phyloP scores from a whole-genome alignment of 2,797 vertebrate genomes.

The Lophotriccus pileatus region DNA sequence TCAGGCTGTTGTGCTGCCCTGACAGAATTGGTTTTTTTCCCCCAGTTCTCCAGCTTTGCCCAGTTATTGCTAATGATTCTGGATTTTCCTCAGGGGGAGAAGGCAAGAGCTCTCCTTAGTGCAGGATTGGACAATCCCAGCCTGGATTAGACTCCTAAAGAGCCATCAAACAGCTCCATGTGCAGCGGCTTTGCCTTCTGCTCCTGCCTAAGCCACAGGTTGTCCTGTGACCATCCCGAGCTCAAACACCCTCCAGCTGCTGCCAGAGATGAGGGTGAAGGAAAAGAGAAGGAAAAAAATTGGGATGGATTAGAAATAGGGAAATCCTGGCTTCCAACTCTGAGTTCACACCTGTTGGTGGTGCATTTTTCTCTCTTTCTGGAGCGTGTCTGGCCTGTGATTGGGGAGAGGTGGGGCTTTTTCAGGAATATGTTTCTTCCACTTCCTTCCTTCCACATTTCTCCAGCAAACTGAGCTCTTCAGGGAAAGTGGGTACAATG shows the following conservation, averaged over 20 bases:
- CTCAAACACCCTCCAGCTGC: not conserved
- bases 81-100: not conserved
- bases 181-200: not conserved
- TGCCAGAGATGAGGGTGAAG: not conserved
- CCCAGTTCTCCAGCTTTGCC: not conserved
- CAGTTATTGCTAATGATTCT: not conserved
- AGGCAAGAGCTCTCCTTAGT: not conserved
- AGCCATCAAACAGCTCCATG: not conserved
- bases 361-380: conserved; percentile 17
- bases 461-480: not conserved
- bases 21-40: not conserved
- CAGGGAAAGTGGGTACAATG: not conserved
- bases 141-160: not conserved
- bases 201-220: not conserved
- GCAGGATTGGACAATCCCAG: not conserved
- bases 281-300: not conserved
- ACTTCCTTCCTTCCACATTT: not conserved
- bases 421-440: not conserved
- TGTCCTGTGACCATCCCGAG: not conserved
- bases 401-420: not conserved
- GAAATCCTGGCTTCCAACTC: conserved; percentile 9
- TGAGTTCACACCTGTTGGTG: not conserved
- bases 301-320: not conserved
- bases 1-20: not conserved
- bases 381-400: not conserved